These are phyloP conservation scores for Galerucella calmariensis DNA, from an alignment of 2,888 invertebrate species.

Conservation along the genomic window DNA sequence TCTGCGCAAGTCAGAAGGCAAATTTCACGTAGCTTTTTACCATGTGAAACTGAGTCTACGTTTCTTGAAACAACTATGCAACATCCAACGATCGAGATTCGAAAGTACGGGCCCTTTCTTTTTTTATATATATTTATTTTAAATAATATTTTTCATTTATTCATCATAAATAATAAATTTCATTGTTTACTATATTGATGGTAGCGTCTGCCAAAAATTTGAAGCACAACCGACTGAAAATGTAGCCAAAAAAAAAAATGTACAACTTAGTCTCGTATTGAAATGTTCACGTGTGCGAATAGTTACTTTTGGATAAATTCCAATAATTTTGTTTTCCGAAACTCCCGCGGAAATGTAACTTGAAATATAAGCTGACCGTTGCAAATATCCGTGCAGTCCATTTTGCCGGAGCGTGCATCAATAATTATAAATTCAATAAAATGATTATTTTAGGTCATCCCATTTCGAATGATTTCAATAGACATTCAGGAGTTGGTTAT, in stretches of 20 bases:
- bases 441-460: too few species aligned
- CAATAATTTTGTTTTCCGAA: conserved; percentile 12
- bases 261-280: conserved; percentile 10
- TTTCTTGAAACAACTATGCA: too few species aligned
- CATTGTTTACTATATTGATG: background rate
- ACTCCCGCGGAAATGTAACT: conserved; percentile 18
- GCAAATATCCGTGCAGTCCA: conserved; percentile 24
- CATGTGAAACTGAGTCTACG: too few species aligned
- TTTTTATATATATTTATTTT: too few species aligned
- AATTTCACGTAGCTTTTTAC: too few species aligned
- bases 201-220: background rate
- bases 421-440: conserved; percentile 19
- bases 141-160: background rate
- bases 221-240: background rate
- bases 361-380: conserved; percentile 21
- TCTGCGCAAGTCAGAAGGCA: too few species aligned
- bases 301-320: conserved; percentile 23
- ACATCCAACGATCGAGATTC: too few species aligned
- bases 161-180: background rate
- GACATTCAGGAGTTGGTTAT: too few species aligned
- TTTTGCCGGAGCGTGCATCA: conserved; percentile 14
- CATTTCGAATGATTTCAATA: too few species aligned
- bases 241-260: conserved; percentile 12
- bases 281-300: conserved; percentile 14
- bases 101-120: too few species aligned